Percentiles rank a stretch among this genome's conserved stretches.
Conservation (phyloP, 2,888 invertebrate species). For the Incurvaria masculella region DNA sequence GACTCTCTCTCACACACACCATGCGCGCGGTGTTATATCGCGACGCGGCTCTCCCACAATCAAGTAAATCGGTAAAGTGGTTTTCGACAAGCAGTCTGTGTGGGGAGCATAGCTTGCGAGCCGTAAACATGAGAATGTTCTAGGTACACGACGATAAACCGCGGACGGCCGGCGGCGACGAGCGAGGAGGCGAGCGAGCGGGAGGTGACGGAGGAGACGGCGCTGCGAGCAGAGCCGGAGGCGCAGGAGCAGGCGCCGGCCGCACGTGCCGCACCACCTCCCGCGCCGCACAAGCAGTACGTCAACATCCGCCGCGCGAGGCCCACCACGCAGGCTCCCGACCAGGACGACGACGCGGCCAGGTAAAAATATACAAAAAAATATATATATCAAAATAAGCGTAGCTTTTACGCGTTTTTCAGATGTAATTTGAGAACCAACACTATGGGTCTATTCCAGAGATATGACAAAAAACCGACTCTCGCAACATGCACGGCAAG, state of each 20-base stretch:
- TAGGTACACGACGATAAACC: conserved; percentile 60
- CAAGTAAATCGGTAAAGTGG: too few species aligned
- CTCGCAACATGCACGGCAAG: too few species aligned
- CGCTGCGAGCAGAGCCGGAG: conserved; percentile 23
- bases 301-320: conserved; percentile 68
- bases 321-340: conserved; percentile 39
- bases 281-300: conserved; percentile 58
- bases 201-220: conserved; percentile 23
- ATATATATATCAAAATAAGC: too few species aligned
- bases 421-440: background rate
- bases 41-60: too few species aligned
- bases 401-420: background rate
- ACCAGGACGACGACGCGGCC: conserved; percentile 38
- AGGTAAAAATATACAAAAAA: too few species aligned
- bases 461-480: too few species aligned
- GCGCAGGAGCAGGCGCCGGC: conserved; percentile 18
- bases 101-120: too few species aligned
- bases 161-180: conserved; percentile 55
- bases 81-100: too few species aligned
- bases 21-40: too few species aligned
- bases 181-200: conserved; percentile 27
- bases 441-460: too few species aligned
- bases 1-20: too few species aligned
- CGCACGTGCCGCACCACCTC: conserved; percentile 27
- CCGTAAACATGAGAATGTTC: too few species aligned